Percentiles rank a stretch among this genome's conserved stretches.
Evolutionary conservation across 2,797 vertebrate species (phyloP).

Genomic region (Netta rufina): DNA sequence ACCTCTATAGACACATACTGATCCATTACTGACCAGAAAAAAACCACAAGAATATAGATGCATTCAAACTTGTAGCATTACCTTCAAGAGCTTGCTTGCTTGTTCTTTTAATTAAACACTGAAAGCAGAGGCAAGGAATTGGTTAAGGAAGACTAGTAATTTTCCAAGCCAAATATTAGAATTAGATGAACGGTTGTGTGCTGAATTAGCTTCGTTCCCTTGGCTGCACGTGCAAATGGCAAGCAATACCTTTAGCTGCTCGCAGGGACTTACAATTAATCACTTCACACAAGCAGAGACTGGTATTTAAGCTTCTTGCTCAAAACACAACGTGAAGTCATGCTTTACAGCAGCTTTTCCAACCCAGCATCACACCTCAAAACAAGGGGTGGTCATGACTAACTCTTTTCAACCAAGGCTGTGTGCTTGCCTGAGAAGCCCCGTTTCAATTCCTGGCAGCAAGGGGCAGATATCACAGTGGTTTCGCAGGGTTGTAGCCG

Average conservation of each 20-base stretch:
- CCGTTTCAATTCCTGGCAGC: neutral
- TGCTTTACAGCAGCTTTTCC: neutral
- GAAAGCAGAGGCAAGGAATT: neutral
- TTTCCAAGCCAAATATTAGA: neutral
- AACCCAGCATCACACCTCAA: neutral
- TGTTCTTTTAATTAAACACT: neutral
- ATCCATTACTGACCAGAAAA: neutral
- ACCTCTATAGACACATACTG: neutral
- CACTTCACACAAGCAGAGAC: neutral
- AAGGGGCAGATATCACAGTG: neutral
- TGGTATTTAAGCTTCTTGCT: neutral
- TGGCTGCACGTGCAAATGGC: neutral
- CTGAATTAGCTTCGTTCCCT: neutral
- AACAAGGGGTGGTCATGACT: neutral
- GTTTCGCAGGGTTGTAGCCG: neutral
- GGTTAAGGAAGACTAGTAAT: neutral
- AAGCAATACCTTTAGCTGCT: neutral
- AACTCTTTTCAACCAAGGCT: neutral
- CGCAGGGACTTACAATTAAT: neutral
- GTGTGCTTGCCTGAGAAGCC: neutral
- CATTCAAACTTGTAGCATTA: neutral
- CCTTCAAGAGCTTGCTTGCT: neutral
- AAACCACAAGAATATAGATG: fast-evolving
- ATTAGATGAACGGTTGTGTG: neutral
- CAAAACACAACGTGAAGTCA: neutral